Evolutionary conservation across 2,888 invertebrate genomes (phyloP).

Genomic region (Emmelina monodactyla): DNA sequence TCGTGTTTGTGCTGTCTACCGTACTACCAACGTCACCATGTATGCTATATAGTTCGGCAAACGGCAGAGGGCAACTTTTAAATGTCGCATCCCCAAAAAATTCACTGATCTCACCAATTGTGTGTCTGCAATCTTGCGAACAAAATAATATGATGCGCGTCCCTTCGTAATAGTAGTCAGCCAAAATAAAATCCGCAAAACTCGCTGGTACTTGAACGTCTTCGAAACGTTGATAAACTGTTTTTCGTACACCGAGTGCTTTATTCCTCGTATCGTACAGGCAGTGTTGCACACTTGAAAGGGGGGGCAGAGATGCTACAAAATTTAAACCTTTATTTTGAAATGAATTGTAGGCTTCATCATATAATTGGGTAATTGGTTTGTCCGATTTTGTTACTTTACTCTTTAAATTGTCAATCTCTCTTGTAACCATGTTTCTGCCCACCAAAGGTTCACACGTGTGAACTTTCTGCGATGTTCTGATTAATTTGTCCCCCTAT

Average conservation of each 20-base stretch:
- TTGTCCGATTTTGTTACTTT: slow-evolving; percentile 4
- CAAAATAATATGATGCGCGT: slow-evolving; percentile 1
- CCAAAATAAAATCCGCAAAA: slow-evolving; percentile 3
- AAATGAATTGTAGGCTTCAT: neutral
- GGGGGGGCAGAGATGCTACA: slow-evolving; percentile 3
- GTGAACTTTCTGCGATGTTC: slow-evolving; percentile 2
- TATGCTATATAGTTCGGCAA: slow-evolving; percentile 11
- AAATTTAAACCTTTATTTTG: slow-evolving; percentile 3
- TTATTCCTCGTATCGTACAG: slow-evolving; percentile 7
- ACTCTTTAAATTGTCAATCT: slow-evolving; percentile 4
- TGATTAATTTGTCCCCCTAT: slow-evolving; percentile 1
- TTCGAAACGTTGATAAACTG: slow-evolving; percentile 2
- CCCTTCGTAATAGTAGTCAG: slow-evolving; percentile 3
- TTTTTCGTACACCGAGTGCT: slow-evolving; percentile 5
- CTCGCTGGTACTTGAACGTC: slow-evolving; percentile 1
- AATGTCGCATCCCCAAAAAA: slow-evolving; percentile 11
- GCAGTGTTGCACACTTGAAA: slow-evolving; percentile 6
- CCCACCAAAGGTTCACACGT: slow-evolving; percentile 2
- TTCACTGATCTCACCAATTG: slow-evolving; percentile 6
- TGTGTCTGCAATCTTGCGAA: slow-evolving; percentile 6
- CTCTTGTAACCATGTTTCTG: slow-evolving; percentile 3
- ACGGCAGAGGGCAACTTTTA: slow-evolving; percentile 10
- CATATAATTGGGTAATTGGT: slow-evolving; percentile 3
- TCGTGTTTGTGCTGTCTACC: slow-evolving; percentile 9
- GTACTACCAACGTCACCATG: slow-evolving; percentile 11